Evolutionary conservation across 2,888 invertebrate species (phyloP), one percentile per base, ranked within the genome.

Genomic region (Melieria crassipennis): DNA sequence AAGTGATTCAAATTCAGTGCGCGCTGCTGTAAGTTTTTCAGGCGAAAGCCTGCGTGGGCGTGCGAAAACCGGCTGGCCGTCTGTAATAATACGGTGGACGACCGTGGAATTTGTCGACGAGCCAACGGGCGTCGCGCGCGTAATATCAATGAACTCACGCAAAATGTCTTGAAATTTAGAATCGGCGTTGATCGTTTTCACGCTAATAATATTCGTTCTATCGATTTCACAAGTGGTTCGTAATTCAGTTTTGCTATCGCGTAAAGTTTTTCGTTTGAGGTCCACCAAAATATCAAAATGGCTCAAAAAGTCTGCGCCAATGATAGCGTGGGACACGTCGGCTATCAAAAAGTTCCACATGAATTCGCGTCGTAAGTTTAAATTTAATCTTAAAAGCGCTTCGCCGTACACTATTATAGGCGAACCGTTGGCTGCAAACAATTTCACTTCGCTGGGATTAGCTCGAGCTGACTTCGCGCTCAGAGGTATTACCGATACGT

Each of bases 21-120:
- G 65, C 60, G 66, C 75, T 6, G 67, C 64, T n/a, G 62, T 46
- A 6, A 70, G 47, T 50, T 71, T 74, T 13, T 76, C 73, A 0
- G 82, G 83, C 1, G 81, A 78, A 1, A 87, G 72, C 47, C 72
- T 58, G n/a, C 77, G 75, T n/a, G 74, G 69, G 9, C 58, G 47
- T 10, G 50, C 50, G 50, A 48, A 48, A 48, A 48, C 11, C 1
- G 50, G 50, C 11, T 48, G 61, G 45, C 13, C 45, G 61, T 61
- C 45, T 4, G 45, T 61, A 43, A 43, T 46, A 10, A 61, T 61
- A 7, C 2, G 42, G 4, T 61, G 43, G 13, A 61, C 42, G 45
- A 69, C 56, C 4, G 43, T 61, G 58, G 69, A 2, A 61, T 72
- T 64, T 48, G 65, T 69, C 10, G 13, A 16, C 48, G 61, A 4